Conservation (phyloP, 2,888 invertebrate species). For the Melitaea athalia region DNA sequence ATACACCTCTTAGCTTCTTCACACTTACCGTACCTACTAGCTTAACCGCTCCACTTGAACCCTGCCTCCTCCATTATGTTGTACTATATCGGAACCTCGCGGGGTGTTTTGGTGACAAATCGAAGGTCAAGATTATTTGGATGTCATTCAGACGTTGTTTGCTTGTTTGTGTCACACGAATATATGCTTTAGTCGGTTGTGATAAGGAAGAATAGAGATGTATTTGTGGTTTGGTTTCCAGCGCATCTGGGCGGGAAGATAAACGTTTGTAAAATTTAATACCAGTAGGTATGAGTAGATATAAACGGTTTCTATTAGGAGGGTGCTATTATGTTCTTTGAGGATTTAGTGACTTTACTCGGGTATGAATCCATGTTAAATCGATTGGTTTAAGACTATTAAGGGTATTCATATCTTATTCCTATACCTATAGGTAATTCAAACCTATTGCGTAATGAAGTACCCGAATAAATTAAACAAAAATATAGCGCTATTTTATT, state of each 20-base stretch:
- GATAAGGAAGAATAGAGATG: constrained; percentile 39
- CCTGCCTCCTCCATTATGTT: constrained; percentile 47
- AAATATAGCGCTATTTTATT: too few relatives aligned
- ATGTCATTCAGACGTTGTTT: constrained; percentile 47
- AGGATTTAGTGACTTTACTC: constrained; percentile 28
- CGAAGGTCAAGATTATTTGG: constrained; percentile 53
- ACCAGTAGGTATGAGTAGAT: constrained; percentile 55
- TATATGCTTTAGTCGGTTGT: constrained; percentile 40
- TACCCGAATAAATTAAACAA: too few relatives aligned
- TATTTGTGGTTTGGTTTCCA: constrained; percentile 49
- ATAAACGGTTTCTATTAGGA: constrained; percentile 48
- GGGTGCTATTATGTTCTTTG: constrained; percentile 39
- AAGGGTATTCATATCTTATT: not conserved
- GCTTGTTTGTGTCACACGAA: constrained; percentile 42
- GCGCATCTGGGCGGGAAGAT: constrained; percentile 71
- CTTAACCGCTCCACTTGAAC: constrained; percentile 57
- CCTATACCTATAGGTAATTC: too few relatives aligned
- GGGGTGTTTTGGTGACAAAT: constrained; percentile 31
- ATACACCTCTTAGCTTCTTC: constrained; percentile 79
- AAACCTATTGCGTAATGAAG: too few relatives aligned
- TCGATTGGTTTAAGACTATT: not conserved
- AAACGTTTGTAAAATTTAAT: constrained; percentile 62
- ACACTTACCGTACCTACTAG: constrained; percentile 78
- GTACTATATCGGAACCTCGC: constrained; percentile 14
- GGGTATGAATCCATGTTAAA: not conserved